Evolutionary conservation across 2,113 vertebrate species (phyloP), one percentile per base, ranked within the genome.

Genomic region (Aegithalos caudatus): DNA sequence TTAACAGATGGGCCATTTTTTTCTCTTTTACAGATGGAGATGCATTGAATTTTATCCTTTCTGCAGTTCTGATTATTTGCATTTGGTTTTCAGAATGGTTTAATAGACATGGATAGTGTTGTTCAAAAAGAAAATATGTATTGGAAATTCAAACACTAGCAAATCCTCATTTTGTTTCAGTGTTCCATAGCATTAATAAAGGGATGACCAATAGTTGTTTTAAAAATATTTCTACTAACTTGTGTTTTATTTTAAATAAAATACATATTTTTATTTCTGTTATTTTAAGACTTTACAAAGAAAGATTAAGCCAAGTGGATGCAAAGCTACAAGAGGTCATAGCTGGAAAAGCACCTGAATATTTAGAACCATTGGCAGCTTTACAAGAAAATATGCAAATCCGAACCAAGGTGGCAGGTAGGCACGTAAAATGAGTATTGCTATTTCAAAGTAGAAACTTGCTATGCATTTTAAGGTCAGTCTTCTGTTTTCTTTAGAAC

Each of bases 371-470:
- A 42, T 95, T 99, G 91, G 99, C 99, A 95, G 99, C 99, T 96
- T 98, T 99, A 90, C 99, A 99, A 98, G 99, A 99, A 98, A 99
- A 99, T 97, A 99, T 99, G 99, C 99, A 99, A 97, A 99, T 99
- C 93, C 98, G 99, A 97, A 99, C 99, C 91, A 99, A 99, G 98
- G 99, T 99, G 76, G 99, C 99, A 92, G 99, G 99, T 99, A 97
- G 93, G 98, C 90, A 53, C 57, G n/a, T 90, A 60, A 95, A 97
- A 93, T 65, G 54, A 78, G 29, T 82, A 79, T 91, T 96, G 84
- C 80, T 86, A 11, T 89, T 94, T 80, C 71, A 88, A 90, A 90
- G 72, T 77, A 45, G 81, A 37, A 73, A 56, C 58, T 42, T 95
- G 45, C 38, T 91, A 9, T 78, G 14, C 33, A n/a, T 86, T 76